Evolutionary conservation across 1,140 invertebrate species (phyloP), one percentile per base, ranked within the genome.

Genomic region (Drosophila bocqueti): DNA sequence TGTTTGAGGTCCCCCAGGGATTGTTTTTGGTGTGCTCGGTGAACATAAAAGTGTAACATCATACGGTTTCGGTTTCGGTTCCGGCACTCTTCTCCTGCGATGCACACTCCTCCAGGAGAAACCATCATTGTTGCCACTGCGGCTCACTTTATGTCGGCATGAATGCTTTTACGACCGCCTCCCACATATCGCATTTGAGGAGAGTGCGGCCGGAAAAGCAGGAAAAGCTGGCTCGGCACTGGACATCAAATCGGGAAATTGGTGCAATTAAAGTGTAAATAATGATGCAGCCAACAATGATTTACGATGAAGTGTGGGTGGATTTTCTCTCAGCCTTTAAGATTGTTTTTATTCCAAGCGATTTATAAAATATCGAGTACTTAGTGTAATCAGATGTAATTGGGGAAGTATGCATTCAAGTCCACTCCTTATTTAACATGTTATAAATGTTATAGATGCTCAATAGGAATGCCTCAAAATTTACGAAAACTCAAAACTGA

Each of bases 181-280:
- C 55, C 15, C 74, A 57, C 58, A 57, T 45, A 59, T 52, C 26
- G 52, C 24, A 24, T 38, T 24, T 16, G 31, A 15, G 49, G 11
- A 45, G 38, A 67, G 21, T 31, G 24, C 52, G 24, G 24, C 9
- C 21, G 60, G 63, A 59, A 15, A 46, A 21, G 29, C 47, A 29
- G 10, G 62, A 69, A 67, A 45, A 43, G 63, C 63, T 54, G 43
- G 26, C 36, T 18, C 36, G 36, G 16, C 21, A 40, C 18, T 57
- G 55, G 15, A 34, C 66, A 86, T 86, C 64, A 84, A 87, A 89
- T 79, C 72, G 52, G 73, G 50, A 87, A 81, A 87, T 89, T 67
- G 77, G 75, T 78, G 77, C 81, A 87, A 87, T 87, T 87, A 87
- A 81, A 83, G 77, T 61, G 77, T 71, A 89, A 84, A 83, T 89